Conservation (phyloP, 2,888 invertebrate genomes). For the Blastobasis lacticolella region DNA sequence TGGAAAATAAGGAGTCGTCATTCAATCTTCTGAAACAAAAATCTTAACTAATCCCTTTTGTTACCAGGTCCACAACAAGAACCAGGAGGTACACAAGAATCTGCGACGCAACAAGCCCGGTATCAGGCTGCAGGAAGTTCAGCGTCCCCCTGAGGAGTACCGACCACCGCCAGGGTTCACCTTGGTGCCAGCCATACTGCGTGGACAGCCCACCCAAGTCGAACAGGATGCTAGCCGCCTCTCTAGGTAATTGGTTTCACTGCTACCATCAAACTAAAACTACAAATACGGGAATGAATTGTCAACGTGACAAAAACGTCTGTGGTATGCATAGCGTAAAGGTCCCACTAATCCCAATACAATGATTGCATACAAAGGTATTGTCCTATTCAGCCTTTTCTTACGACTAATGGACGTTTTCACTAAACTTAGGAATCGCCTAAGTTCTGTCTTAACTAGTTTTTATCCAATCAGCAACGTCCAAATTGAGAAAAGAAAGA, state of each 20-base stretch:
- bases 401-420: no score
- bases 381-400: no score
- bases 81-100: slow-evolving; percentile 79
- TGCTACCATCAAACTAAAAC: no score
- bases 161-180: slow-evolving; percentile 77
- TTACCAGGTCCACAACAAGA: slow-evolving; percentile 76
- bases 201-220: slow-evolving; percentile 50
- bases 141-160: slow-evolving; percentile 73
- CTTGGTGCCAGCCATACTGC: slow-evolving; percentile 68
- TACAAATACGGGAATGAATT: no score
- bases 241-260: slow-evolving; percentile 39
- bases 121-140: slow-evolving; percentile 67
- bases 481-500: no score
- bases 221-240: slow-evolving; percentile 57
- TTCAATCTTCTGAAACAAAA: no score
- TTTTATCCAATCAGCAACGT: no score
- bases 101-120: slow-evolving; percentile 77
- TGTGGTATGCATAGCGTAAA: background rate
- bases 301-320: background rate
- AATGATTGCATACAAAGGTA: no score
- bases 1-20: no score
- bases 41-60: background rate
- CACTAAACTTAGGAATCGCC: no score
- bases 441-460: no score
- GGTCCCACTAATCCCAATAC: no score